Conservation (phyloP, 2,113 vertebrate genomes). For the Andinoacara biseriatus region DNA sequence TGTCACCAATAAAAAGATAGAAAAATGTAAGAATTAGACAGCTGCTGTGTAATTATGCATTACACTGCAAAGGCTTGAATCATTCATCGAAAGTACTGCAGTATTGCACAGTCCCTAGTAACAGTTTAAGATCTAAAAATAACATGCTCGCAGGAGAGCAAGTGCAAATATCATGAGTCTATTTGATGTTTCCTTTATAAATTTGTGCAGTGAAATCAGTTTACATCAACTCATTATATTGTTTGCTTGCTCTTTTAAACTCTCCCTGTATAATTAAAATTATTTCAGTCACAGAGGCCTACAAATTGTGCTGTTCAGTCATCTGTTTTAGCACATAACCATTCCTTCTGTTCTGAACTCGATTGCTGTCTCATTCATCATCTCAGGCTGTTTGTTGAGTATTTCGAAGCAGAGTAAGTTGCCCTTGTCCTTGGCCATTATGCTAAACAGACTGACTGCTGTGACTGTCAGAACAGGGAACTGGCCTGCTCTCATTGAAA, state of each 20-base stretch:
- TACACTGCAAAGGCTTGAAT: conserved; percentile 69
- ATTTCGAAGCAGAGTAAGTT: conserved; percentile 57
- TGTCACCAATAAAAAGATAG: conserved; percentile 24
- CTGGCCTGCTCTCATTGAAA: conserved; percentile 59
- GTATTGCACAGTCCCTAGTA: conserved; percentile 62
- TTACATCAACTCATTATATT: conserved; percentile 15
- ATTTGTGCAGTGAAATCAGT: conserved; percentile 34
- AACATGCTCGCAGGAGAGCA: conserved; percentile 41
- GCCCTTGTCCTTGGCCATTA: conserved; percentile 67
- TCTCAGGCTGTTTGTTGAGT: conserved; percentile 48
- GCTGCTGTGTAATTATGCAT: conserved; percentile 60
- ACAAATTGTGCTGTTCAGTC: conserved; percentile 16
- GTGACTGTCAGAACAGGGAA: conserved; percentile 61
- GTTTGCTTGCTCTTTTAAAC: conserved; percentile 1
- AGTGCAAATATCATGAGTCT: conserved; percentile 60
- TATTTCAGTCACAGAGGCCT: conserved; percentile 34
- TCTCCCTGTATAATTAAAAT: conserved; percentile 11
- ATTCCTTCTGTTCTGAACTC: conserved; percentile 34
- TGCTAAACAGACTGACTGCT: conserved; percentile 68
- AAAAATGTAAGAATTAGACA: neutral
- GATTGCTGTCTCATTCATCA: conserved; percentile 46
- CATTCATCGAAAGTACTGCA: conserved; percentile 70
- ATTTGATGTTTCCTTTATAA: conserved; percentile 49
- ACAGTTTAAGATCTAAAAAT: conserved; percentile 76
- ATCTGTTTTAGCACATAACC: conserved; percentile 31